These are phyloP conservation scores for Microcebus lehilahytsara DNA, from an alignment of 2,113 vertebrate genomes.

Conservation along the genomic window DNA sequence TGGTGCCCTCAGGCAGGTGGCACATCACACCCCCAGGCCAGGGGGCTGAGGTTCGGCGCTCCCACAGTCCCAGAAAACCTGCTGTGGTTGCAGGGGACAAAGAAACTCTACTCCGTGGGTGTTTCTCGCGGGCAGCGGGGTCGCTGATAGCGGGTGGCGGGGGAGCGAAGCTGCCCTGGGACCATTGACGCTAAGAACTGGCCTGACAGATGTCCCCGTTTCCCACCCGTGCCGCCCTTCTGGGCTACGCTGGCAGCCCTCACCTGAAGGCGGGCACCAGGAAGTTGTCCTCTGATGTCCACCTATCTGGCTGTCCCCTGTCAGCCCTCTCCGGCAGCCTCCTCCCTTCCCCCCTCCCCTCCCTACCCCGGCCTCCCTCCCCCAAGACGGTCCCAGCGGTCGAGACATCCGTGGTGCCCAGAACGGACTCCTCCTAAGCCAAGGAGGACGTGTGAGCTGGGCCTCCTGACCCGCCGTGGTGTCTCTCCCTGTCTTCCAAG, in stretches of 20 bases:
- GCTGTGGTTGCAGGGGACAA: background rate
- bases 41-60: background rate
- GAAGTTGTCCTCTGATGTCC: fast-evolving
- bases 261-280: background rate
- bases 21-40: background rate
- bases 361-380: too few species aligned
- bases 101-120: background rate
- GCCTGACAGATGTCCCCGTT: fast-evolving
- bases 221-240: background rate
- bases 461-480: too few species aligned
- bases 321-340: background rate
- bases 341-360: too few species aligned
- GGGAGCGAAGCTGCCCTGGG: background rate
- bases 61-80: background rate
- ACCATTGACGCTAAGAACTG: fast-evolving
- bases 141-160: fast-evolving
- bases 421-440: background rate
- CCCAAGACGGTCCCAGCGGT: background rate
- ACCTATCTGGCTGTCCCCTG: fast-evolving
- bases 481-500: background rate
- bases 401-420: background rate
- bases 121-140: background rate
- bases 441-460: fast-evolving
- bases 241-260: background rate
- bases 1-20: background rate